Conservation (phyloP, 2,888 invertebrate species). For the Ptilodon capucinus region DNA sequence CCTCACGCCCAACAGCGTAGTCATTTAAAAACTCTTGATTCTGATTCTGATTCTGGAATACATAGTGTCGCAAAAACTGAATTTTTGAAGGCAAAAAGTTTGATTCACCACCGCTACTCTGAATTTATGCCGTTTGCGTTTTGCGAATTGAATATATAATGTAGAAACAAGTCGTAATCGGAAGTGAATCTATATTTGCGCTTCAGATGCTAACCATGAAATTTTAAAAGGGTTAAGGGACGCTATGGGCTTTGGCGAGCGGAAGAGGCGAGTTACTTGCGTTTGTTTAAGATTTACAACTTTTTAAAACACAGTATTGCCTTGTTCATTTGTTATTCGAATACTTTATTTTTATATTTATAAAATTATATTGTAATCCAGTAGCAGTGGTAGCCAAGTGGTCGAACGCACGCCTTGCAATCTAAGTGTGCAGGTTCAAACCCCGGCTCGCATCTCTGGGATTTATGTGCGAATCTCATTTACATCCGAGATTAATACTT, state of each 20-base stretch:
- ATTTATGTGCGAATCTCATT: no score
- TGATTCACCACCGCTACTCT: conserved; percentile 63
- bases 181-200: conserved; percentile 28
- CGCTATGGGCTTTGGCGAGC: conserved; percentile 20
- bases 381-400: no score
- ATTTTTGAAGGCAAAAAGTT: conserved; percentile 69
- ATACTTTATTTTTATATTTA: not conserved
- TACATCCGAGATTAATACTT: no score
- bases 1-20: no score
- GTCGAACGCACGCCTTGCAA: no score
- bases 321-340: not conserved
- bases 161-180: conserved; percentile 33
- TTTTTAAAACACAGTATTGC: not conserved
- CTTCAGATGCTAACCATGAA: conserved; percentile 34
- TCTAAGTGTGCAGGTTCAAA: no score
- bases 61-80: conserved; percentile 48
- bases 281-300: conserved; percentile 19
- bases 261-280: conserved; percentile 11
- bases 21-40: no score
- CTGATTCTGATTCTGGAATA: no score
- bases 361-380: no score
- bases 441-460: no score
- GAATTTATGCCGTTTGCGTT: conserved; percentile 66
- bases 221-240: conserved; percentile 28
- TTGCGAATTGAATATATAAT: conserved; percentile 70